These are phyloP conservation scores for Trichomycterus rosablanca DNA, from an alignment of 2,113 vertebrate species.

Conservation along the genomic window DNA sequence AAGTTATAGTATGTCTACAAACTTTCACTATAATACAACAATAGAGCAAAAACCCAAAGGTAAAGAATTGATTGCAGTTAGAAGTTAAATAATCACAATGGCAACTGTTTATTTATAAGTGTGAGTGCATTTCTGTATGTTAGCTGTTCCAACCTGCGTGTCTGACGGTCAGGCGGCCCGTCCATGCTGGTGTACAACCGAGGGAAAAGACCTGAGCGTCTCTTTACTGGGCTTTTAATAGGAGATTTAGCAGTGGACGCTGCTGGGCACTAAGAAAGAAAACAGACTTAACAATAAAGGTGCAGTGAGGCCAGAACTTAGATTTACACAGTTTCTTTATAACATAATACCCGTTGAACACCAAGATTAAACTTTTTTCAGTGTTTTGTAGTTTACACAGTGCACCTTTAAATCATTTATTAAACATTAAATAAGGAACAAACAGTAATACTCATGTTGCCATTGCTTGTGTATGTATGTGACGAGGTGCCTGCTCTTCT, in stretches of 20 bases:
- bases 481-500: slow-evolving; percentile 41
- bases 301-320: background rate
- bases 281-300: background rate
- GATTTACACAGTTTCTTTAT: background rate
- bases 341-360: too few species aligned
- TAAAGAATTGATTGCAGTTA: too few species aligned
- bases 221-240: slow-evolving; percentile 82
- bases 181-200: slow-evolving; percentile 82
- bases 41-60: too few species aligned
- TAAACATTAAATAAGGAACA: too few species aligned
- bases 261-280: slow-evolving; percentile 24
- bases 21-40: too few species aligned
- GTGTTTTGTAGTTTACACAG: too few species aligned
- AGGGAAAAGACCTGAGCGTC: slow-evolving; percentile 85
- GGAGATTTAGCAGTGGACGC: slow-evolving; percentile 71
- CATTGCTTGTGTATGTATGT: background rate
- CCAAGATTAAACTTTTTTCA: background rate
- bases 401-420: too few species aligned
- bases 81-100: too few species aligned
- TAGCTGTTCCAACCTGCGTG: slow-evolving; percentile 66
- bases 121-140: background rate
- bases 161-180: slow-evolving; percentile 75
- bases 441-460: background rate
- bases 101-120: too few species aligned
- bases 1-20: too few species aligned